Percentiles rank a stretch among this genome's conserved stretches.
Evolutionary conservation across 2,113 vertebrate species (phyloP).

Genomic region (Equus przewalskii): DNA sequence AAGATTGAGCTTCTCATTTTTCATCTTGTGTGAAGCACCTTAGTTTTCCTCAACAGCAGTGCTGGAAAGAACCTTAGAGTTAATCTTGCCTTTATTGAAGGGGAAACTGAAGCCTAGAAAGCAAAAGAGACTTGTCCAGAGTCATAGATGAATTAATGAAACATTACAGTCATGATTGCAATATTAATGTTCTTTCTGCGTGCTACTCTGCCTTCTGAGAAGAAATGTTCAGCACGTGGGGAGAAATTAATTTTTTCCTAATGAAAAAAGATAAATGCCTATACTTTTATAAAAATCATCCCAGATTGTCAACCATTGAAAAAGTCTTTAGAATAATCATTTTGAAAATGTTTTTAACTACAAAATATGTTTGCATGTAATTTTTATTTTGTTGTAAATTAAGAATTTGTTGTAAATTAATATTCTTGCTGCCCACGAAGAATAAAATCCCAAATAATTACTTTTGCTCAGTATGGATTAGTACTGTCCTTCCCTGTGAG

Average conservation of each 20-base stretch:
- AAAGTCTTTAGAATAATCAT: conserved; percentile 36
- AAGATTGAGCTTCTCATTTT: conserved; percentile 53
- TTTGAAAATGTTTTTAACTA: neutral
- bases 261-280: conserved; percentile 1
- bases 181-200: neutral
- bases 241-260: conserved; percentile 29
- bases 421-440: conserved; percentile 16
- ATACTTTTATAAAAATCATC: conserved; percentile 43
- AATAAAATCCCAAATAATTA: neutral
- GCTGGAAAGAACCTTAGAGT: neutral
- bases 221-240: conserved; percentile 17
- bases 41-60: conserved; percentile 25
- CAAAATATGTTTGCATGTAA: neutral
- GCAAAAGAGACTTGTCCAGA: neutral
- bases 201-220: conserved; percentile 1
- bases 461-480: neutral
- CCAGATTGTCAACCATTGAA: neutral
- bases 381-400: conserved; percentile 44
- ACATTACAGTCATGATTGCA: neutral
- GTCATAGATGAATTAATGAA: neutral
- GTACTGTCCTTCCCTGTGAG: neutral
- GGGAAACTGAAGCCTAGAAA: conserved; percentile 23
- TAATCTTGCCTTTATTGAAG: conserved; percentile 45
- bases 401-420: conserved; percentile 24
- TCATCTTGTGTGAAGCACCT: conserved; percentile 36